A percentile compares a stretch with the other conserved stretches of the same genome.
Evolutionary conservation across 2,113 vertebrate genomes (phyloP).

Genomic region (Paedocypris sp.): DNA sequence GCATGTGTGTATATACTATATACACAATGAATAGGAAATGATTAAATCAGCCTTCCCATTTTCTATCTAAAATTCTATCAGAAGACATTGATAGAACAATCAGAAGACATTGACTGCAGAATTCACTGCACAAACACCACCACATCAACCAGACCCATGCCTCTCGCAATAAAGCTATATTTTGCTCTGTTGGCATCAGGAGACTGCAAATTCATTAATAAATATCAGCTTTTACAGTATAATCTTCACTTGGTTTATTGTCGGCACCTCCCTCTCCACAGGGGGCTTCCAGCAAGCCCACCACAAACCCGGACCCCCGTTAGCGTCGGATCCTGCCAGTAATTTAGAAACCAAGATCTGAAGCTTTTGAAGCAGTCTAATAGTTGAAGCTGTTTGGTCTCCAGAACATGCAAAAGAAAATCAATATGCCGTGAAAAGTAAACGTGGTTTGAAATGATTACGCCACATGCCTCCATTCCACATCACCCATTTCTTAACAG

Average conservation of each 20-base stretch:
- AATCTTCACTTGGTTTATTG: not conserved
- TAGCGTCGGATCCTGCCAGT: not conserved
- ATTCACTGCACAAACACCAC: not conserved
- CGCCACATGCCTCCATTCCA: too few relatives aligned
- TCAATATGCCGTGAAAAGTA: not conserved
- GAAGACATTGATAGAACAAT: too few relatives aligned
- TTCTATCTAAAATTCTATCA: too few relatives aligned
- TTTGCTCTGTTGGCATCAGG: not conserved
- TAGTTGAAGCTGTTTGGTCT: too few relatives aligned
- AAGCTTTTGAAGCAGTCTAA: not conserved
- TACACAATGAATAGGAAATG: too few relatives aligned
- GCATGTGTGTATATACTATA: too few relatives aligned
- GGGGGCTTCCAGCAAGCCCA: not conserved
- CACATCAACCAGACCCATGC: not conserved
- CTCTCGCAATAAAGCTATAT: not conserved
- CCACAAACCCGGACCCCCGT: not conserved
- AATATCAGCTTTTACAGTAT: conserved; percentile 8
- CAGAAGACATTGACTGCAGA: not conserved
- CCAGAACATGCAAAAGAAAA: not conserved
- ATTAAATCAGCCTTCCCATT: too few relatives aligned
- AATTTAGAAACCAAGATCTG: not conserved
- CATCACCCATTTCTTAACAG: too few relatives aligned
- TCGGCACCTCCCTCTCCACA: not conserved
- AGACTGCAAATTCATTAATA: conserved; percentile 4
- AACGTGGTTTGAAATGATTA: too few relatives aligned